Conservation (phyloP, 2,797 vertebrate species). For the Erethizon dorsatum region DNA sequence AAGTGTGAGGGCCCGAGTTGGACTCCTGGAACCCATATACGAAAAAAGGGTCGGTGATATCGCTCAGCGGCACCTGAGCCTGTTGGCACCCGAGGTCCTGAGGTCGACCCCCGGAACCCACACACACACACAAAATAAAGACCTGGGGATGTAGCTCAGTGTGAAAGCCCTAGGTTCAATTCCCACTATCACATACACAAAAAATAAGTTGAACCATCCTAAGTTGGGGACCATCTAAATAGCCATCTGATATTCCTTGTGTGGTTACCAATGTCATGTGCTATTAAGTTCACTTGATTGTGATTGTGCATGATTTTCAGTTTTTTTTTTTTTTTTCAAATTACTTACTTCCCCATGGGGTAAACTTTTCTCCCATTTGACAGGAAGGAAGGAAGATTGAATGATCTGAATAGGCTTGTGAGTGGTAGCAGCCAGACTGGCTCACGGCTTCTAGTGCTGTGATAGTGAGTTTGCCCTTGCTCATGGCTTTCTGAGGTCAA, state of each 20-base stretch:
- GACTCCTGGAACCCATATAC: too few species aligned
- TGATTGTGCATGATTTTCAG: neutral
- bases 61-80: too few species aligned
- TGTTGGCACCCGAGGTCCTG: too few species aligned
- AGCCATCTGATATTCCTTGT: neutral
- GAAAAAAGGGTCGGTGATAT: too few species aligned
- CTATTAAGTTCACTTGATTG: slow-evolving; percentile 5
- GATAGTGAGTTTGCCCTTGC: neutral
- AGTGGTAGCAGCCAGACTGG: neutral
- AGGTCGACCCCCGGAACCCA: too few species aligned
- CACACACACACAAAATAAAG: neutral
- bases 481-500: neutral
- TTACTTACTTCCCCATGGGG: neutral
- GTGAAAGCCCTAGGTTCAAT: neutral
- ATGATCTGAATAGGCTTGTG: neutral
- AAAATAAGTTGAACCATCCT: neutral
- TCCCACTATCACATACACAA: neutral
- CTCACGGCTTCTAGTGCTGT: neutral
- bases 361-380: neutral
- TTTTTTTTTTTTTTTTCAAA: neutral
- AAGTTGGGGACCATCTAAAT: neutral
- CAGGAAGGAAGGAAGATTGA: neutral
- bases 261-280: slow-evolving; percentile 6
- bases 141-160: neutral
- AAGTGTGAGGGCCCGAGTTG: too few species aligned